Evolutionary conservation across 2,888 invertebrate genomes (phyloP), one percentile per base, ranked within the genome.

Genomic region (Habrosyne pyritoides): DNA sequence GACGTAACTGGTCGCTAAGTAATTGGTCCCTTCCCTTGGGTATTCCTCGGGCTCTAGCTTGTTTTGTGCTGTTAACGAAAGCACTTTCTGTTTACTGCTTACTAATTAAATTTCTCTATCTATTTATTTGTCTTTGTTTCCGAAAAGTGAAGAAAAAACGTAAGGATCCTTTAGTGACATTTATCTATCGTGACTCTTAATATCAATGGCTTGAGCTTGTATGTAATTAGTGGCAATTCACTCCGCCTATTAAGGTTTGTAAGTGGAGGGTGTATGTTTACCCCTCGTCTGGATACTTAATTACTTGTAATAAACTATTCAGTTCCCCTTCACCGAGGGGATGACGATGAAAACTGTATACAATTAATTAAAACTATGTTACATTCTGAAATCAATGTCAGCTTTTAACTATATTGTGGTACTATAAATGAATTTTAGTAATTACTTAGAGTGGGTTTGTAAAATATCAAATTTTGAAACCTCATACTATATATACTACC

Each of bases 1-100:
- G 72, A 77, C 67, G 75, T 75, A 79, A 79, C 80, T 78, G 81
- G 76, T 73, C 77, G 75, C 78, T 86, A 86, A 88, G 88, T 89
- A 87, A 89, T 89, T 87, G 85, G 76, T 80, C 71, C 77, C 71
- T 74, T 83, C 82, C 80, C 84, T 73, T 66, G 81, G 72, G 79
- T 74, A 68, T 75, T 75, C 66, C 71, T 77, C 67, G 64, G 42
- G 71, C 69, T 69, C 59, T 57, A 71, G 73, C 75, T 78, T 75
- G 82, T 81, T 79, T 79, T 78, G 78, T 81, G 70, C 70, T 75
- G 76, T 79, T 74, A 71, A 72, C 72, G 72, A 75, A 77, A 80
- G 73, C 74, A 73, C 78, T 82, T 78, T 77, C 75, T 71, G 75
- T 73, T 72, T 70, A 60, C 68, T 68, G 62, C 65, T 59, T 69